Base-by-base conservation (phyloP, 2,113 vertebrate species). In the Bufo gargarizans region DNA sequence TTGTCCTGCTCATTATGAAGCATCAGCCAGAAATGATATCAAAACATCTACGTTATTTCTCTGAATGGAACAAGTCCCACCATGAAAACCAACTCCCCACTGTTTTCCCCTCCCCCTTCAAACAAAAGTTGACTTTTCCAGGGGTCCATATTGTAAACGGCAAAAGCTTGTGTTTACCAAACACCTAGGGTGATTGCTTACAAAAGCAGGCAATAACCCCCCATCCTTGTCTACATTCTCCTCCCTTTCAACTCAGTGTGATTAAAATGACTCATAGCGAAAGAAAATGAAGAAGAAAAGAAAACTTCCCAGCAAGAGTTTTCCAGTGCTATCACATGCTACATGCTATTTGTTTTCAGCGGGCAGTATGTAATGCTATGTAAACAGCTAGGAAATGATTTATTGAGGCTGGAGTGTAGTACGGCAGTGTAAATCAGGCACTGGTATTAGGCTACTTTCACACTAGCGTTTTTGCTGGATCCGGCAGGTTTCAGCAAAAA, bases 151-250 rank as follows among this genome's bases (percentile, higher is more conserved):
- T 67, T 78, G 16, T 78, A 22, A 84, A 67, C 84, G 77, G 72
- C 71, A 74, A 77, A 78, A 69, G 17, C 43, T 63, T 71, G 49
- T 89, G 81, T 89, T 89, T 89, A 89, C 81, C 61, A 69, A 69
- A 78, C 87, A 89, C 81, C 87, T 71, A 74, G 71, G 87, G 87
- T 84, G 81, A 20, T 19, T 65, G 47, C 80, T 88, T 88, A 83
- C 87, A 77, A 61, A 84, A 63, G n/a, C 58, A 55, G 20, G 71
- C 81, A 22, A 84, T 56, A 55, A 58, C 58, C 78, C 45, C 16
- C 63, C 47, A 49, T 3, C 71, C 53, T 65, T 65, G 87, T 83
- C 61, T 88, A 47, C 49, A 77, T 63, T 77, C 69, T 53, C 55
- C 50, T 88, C 87, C 80, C 72, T 88, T 88, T 84, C 16, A 88